Percentiles rank a stretch among this genome's conserved stretches.
phyloP scores from a whole-genome alignment of 1,140 invertebrate species.

The Bicyclus anynana region DNA sequence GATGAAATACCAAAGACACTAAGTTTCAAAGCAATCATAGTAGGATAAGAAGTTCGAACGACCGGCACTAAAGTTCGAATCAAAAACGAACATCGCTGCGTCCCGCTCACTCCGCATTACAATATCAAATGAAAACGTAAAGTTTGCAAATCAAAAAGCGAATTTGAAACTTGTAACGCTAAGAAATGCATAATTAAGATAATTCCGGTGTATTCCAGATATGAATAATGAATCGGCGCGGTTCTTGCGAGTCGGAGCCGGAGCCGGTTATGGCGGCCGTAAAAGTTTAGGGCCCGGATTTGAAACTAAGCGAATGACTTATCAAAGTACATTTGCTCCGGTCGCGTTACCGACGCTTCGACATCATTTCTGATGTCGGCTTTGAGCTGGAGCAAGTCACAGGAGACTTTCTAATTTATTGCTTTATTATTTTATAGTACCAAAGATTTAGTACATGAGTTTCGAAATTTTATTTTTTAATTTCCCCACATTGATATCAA shows the following conservation, averaged over 20 bases:
- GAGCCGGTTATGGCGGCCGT: constrained; percentile 19
- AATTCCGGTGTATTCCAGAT: constrained; percentile 21
- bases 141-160: constrained; percentile 24
- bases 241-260: constrained; percentile 20
- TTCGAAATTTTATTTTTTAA: too few species aligned
- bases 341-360: constrained; percentile 4
- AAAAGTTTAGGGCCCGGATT: constrained; percentile 23
- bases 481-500: too few species aligned
- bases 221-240: constrained; percentile 26
- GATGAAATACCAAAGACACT: not conserved
- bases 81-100: not conserved
- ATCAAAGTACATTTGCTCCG: constrained; percentile 17
- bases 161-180: constrained; percentile 24
- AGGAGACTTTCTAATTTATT: not conserved
- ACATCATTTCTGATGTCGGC: not conserved
- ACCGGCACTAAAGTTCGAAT: not conserved
- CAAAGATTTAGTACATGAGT: too few species aligned
- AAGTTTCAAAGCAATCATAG: not conserved
- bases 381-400: not conserved
- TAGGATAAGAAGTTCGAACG: not conserved
- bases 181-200: constrained; percentile 30
- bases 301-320: constrained; percentile 21
- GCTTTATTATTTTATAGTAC: not conserved
- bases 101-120: constrained; percentile 16
- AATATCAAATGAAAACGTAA: constrained; percentile 28